These are phyloP conservation scores for Myiozetetes cayanensis DNA, from an alignment of 2,113 vertebrate genomes.

Conservation along the genomic window DNA sequence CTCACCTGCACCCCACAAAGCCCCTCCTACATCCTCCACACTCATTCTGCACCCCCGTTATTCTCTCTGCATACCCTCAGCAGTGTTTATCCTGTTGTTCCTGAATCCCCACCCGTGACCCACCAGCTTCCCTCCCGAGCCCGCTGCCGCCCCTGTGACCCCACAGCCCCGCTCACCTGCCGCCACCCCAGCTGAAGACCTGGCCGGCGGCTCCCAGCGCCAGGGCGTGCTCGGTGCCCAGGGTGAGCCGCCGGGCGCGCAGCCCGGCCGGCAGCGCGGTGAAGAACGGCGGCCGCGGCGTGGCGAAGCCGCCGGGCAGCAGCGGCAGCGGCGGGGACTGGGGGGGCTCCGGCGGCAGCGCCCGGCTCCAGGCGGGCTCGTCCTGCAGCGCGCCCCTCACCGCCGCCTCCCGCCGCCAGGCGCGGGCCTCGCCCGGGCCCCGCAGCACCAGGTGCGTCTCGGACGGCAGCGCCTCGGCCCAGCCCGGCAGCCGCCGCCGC, in stretches of 20 bases:
- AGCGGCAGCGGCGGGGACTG: constrained; percentile 72
- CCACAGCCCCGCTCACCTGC: constrained; percentile 74
- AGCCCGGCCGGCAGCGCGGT: constrained; percentile 68
- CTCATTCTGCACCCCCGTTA: neutral
- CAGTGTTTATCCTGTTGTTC: neutral
- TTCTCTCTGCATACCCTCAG: neutral
- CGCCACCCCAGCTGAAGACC: constrained; percentile 85
- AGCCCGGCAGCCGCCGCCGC: constrained; percentile 38
- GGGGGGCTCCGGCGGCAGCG: neutral
- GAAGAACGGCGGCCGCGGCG: constrained; percentile 75
- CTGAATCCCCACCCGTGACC: neutral
- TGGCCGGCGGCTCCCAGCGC: constrained; percentile 74
- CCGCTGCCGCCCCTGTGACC: too few species aligned
- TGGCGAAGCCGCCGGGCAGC: constrained; percentile 80
- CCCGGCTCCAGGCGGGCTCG: neutral
- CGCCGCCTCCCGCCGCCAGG: neutral
- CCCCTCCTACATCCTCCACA: fast-evolving
- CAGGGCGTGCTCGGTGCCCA: constrained; percentile 83
- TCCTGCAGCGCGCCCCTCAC: constrained; percentile 50
- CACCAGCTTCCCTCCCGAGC: neutral
- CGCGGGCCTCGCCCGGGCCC: constrained; percentile 51
- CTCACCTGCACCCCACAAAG: neutral
- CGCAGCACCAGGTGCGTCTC: constrained; percentile 75
- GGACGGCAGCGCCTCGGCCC: constrained; percentile 73
- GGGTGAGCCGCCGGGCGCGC: constrained; percentile 72